A percentile compares a stretch with the other conserved stretches of the same genome.
Conservation (phyloP, 2,888 invertebrate species). For the Proisotoma minuta region DNA sequence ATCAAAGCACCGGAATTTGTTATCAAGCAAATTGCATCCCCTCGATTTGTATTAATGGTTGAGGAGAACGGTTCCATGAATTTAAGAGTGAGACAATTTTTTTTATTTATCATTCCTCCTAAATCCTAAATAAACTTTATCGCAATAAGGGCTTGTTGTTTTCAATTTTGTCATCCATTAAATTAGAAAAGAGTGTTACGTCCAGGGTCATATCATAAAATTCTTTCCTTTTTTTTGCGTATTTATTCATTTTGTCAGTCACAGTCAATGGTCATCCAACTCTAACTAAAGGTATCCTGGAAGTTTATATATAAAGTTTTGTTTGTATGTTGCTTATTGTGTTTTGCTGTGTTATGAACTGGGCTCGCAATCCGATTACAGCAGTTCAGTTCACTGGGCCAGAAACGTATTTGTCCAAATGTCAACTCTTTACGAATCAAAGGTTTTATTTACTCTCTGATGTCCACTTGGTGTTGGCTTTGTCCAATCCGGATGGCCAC, state of each 20-base stretch:
- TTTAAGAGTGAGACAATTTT: slow-evolving; percentile 50
- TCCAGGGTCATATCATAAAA: no score
- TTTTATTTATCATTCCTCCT: not conserved
- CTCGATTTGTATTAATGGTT: slow-evolving; percentile 58
- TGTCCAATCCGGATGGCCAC: no score
- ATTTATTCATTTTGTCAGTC: no score
- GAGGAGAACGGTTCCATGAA: slow-evolving; percentile 60
- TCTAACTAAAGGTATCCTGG: no score
- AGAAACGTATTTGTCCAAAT: not conserved
- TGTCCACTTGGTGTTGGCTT: no score
- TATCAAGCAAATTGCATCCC: slow-evolving; percentile 56
- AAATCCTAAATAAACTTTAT: not conserved
- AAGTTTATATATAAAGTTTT: no score
- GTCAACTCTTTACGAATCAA: not conserved
- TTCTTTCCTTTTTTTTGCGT: no score
- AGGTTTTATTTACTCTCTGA: not conserved
- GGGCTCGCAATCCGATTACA: no score
- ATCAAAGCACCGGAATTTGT: slow-evolving; percentile 51
- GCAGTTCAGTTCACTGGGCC: not conserved
- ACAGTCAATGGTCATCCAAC: no score
- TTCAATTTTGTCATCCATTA: not conserved
- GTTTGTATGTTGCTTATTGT: no score
- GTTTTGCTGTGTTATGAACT: no score
- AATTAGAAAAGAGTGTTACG: no score
- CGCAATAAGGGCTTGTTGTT: not conserved